Percentiles rank a stretch among this genome's conserved stretches.
These are phyloP conservation scores for Mugil cephalus DNA, from an alignment of 2,113 vertebrate genomes.

Conservation along the genomic window DNA sequence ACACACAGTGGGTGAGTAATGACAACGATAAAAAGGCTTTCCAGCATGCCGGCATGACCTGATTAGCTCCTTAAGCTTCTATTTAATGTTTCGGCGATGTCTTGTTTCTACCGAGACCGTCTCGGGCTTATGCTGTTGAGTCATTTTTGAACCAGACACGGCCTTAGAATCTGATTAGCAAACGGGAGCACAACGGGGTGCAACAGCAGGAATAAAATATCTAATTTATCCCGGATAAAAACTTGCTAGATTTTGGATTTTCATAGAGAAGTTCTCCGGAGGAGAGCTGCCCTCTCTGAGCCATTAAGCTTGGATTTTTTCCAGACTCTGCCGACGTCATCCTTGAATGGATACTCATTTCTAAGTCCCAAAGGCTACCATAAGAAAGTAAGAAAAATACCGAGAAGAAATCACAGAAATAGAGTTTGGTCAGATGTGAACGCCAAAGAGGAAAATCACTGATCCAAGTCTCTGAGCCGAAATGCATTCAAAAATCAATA, in stretches of 20 bases:
- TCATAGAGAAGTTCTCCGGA: not conserved
- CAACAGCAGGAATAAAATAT: constrained; percentile 25
- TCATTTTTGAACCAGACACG: constrained; percentile 53
- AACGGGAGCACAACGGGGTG: constrained; percentile 1
- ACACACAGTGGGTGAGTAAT: constrained; percentile 39
- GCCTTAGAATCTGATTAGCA: constrained; percentile 52
- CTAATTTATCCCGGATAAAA: constrained; percentile 47
- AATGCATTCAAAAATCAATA: constrained; percentile 12
- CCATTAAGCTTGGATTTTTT: constrained; percentile 4
- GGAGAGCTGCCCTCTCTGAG: constrained; percentile 25
- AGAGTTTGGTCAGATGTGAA: constrained; percentile 19
- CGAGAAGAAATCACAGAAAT: not conserved
- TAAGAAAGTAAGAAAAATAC: constrained; percentile 29
- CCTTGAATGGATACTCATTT: constrained; percentile 26
- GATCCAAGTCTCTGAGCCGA: not conserved
- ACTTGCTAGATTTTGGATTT: not conserved
- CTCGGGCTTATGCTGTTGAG: constrained; percentile 40
- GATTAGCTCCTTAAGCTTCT: constrained; percentile 52
- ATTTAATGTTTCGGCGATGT: constrained; percentile 45
- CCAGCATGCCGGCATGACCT: constrained; percentile 23
- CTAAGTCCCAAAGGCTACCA: constrained; percentile 6
- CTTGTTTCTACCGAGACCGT: constrained; percentile 30
- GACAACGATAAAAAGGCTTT: constrained; percentile 35
- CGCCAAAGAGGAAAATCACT: not conserved
- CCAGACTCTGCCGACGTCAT: constrained; percentile 15